These are phyloP conservation scores for Ganaspis brasiliensis DNA, from an alignment of 2,888 invertebrate species.

Conservation along the genomic window DNA sequence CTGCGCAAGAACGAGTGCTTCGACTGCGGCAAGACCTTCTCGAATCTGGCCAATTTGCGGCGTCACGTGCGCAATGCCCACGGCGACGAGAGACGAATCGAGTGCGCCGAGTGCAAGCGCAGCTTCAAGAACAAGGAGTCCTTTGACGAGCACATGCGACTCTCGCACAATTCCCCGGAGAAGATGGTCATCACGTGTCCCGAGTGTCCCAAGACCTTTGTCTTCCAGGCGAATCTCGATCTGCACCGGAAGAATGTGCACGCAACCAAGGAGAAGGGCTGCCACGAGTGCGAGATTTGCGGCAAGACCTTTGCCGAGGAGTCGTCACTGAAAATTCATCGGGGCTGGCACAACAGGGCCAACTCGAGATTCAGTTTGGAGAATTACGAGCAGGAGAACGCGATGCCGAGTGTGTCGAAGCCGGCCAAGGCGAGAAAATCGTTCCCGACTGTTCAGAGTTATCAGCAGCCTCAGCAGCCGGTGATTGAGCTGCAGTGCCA, in stretches of 20 bases:
- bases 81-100: conserved; percentile 63
- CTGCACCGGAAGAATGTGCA: conserved; percentile 72
- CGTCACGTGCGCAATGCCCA: conserved; percentile 74
- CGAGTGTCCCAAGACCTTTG: conserved; percentile 67
- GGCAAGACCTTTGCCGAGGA: conserved; percentile 85
- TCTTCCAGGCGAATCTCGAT: conserved; percentile 67
- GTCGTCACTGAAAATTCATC: conserved; percentile 84
- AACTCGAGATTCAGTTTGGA: conserved; percentile 76
- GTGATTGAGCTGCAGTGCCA: conserved; percentile 81
- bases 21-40: conserved; percentile 84
- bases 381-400: conserved; percentile 20
- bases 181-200: conserved; percentile 66
- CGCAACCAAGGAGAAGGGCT: conserved; percentile 46
- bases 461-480: conserved; percentile 3
- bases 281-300: conserved; percentile 85
- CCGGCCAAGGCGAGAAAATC: conserved; percentile 75
- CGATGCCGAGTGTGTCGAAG: conserved; percentile 54
- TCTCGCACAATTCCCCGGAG: conserved; percentile 80
- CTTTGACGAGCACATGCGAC: conserved; percentile 84
- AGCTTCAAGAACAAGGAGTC: conserved; percentile 84
- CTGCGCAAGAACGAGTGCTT: conserved; percentile 80
- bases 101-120: conserved; percentile 84
- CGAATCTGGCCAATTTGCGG: conserved; percentile 72
- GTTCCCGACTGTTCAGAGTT: conserved; percentile 63
- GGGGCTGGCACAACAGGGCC: conserved; percentile 83